Percentiles rank a stretch among this genome's conserved stretches.
Evolutionary conservation across 2,797 vertebrate genomes (phyloP).

Genomic region (Liparis tanakae): DNA sequence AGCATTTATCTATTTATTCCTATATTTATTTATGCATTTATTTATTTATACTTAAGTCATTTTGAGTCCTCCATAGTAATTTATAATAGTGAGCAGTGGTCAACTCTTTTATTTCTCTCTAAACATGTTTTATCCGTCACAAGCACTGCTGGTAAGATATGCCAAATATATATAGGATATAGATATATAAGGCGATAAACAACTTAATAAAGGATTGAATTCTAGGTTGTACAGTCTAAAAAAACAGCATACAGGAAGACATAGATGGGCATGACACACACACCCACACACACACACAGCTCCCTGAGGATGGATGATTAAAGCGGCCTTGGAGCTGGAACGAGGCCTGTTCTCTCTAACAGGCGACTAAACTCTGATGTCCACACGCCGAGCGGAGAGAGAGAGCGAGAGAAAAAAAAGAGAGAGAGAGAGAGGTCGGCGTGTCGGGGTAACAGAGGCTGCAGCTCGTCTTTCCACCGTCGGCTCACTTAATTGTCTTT

Average conservation of each 20-base stretch:
- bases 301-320: constrained; percentile 36
- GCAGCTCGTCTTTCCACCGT: constrained; percentile 18
- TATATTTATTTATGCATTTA: too few species aligned
- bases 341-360: constrained; percentile 1
- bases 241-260: not conserved
- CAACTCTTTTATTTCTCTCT: not conserved
- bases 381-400: not conserved
- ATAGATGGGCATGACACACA: not conserved
- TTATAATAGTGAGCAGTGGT: not conserved
- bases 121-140: not conserved
- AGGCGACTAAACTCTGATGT: constrained; percentile 15
- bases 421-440: constrained; percentile 6
- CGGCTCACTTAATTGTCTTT: constrained; percentile 47
- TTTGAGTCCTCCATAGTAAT: too few species aligned
- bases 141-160: not conserved
- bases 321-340: constrained; percentile 24
- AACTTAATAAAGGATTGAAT: constrained; percentile 2
- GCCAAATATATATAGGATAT: too few species aligned
- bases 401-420: too few species aligned
- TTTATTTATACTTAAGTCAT: too few species aligned
- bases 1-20: too few species aligned
- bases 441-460: constrained; percentile 32
- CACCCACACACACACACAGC: not conserved
- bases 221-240: not conserved
- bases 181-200: not conserved